Evolutionary conservation across 2,888 invertebrate species (phyloP), one percentile per base, ranked within the genome.

Genomic region (Rhabditoides inermis): DNA sequence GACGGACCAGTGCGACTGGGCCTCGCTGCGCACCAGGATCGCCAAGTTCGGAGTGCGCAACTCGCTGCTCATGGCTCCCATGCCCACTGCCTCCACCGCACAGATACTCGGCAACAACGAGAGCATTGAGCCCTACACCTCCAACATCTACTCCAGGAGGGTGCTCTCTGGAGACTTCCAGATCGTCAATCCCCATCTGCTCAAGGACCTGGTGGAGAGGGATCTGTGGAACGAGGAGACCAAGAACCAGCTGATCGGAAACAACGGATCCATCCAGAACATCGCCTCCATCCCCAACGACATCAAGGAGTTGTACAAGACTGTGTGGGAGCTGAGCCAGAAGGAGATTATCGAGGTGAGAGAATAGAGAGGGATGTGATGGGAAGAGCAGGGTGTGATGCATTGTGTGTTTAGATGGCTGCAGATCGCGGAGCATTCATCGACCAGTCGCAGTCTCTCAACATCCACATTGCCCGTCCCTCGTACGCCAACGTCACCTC

Each of bases 81-180:
- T 98, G 95, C 95, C 95, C 0, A 98, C 95, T 4, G 94, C 95
- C 7, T 92, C 94, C 1, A 98, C 95, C 0, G 95, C 98, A 2
- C 95, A 98, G 80, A 99, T 99, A 75, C 83, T 98, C 41, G 98
- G 98, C 20, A 99, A 98, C 77, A 98, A 95, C 77, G 95, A 98
- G 78, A 89, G 92, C 0, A 87, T 94, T 74, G 98, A 98, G 79
- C 90, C 98, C 0, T 98, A 94, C 78, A 95, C 94, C 0, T 91
- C 89, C 32, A 98, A 98, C 77, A 89, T 98, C 68, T 98, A 95
- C 78, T 86, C 87, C 22, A 82, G 95, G 32, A 82, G 92, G 46
- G 95, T 98, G 1, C 81, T 94, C 4, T 91, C 91, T 2, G 56
- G 56, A 23, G 68, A 65, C 51, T 72, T 73, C 53, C 68, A 70